These are phyloP conservation scores for Drosophila testacea DNA, from an alignment of 2,888 invertebrate genomes.

Conservation along the genomic window DNA sequence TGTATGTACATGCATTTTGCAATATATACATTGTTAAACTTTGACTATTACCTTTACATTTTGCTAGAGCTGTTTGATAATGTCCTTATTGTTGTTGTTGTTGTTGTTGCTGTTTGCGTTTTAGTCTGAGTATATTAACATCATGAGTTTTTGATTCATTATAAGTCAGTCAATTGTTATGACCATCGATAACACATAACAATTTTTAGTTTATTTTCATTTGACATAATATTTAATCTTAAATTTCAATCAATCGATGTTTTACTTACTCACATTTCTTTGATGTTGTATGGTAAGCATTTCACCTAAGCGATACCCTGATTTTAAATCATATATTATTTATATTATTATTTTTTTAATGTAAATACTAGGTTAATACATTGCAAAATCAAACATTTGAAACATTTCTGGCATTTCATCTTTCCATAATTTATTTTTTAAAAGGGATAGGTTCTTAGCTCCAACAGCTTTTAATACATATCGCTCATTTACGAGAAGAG, in stretches of 20 bases:
- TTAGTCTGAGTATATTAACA: slow-evolving; percentile 16
- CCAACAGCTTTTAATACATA: too few species aligned
- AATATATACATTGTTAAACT: not conserved
- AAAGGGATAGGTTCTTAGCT: too few species aligned
- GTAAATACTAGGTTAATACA: too few species aligned
- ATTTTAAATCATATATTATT: not conserved
- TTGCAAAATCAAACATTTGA: too few species aligned
- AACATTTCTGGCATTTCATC: too few species aligned
- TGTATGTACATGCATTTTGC: not conserved
- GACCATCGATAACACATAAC: slow-evolving; percentile 1
- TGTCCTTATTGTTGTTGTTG: slow-evolving; percentile 26
- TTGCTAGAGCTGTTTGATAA: slow-evolving; percentile 14
- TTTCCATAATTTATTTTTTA: too few species aligned
- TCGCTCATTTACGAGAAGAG: too few species aligned
- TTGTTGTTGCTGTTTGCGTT: slow-evolving; percentile 19
- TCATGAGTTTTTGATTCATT: slow-evolving; percentile 5
- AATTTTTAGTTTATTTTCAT: not conserved
- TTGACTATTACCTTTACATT: not conserved
- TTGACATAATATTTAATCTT: not conserved
- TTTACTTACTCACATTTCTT: slow-evolving; percentile 7
- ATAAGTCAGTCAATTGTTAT: slow-evolving; percentile 6
- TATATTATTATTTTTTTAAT: not conserved
- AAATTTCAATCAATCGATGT: slow-evolving; percentile 1
- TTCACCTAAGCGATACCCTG: not conserved
- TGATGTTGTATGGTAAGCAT: slow-evolving; percentile 12